Evolutionary conservation across 2,113 vertebrate genomes (phyloP).

Genomic region (Atherinomorus stipes): DNA sequence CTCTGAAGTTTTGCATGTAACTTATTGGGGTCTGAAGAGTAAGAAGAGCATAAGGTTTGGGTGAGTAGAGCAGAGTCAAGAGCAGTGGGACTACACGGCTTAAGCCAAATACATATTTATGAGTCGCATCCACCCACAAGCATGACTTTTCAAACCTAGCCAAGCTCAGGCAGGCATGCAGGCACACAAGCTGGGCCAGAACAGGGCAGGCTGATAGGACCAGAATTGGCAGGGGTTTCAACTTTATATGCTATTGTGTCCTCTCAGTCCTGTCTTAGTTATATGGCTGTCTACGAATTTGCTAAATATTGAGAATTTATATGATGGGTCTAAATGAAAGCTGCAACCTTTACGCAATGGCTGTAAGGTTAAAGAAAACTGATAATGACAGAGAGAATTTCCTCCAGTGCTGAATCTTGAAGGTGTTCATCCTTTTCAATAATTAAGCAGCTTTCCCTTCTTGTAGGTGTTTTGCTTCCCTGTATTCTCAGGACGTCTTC

Average conservation of each 20-base stretch:
- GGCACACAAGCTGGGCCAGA: constrained; percentile 70
- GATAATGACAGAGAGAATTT: constrained; percentile 14
- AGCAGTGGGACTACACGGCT: constrained; percentile 71
- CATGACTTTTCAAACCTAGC: constrained; percentile 74
- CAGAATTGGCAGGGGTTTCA: constrained; percentile 67
- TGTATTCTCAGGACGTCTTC: constrained; percentile 34
- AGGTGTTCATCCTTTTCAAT: constrained; percentile 29
- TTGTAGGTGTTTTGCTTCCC: constrained; percentile 17
- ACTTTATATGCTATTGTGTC: constrained; percentile 58
- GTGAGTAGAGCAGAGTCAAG: constrained; percentile 61
- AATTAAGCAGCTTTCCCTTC: constrained; percentile 17
- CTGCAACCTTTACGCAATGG: constrained; percentile 19
- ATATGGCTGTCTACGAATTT: constrained; percentile 20
- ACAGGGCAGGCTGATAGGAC: constrained; percentile 68
- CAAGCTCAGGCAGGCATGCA: constrained; percentile 69
- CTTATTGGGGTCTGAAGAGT: constrained; percentile 67
- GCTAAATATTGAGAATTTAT: constrained; percentile 10
- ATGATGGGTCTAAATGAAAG: constrained; percentile 18
- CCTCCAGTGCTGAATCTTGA: background rate
- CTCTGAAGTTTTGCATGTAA: constrained; percentile 51
- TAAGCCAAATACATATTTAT: constrained; percentile 83
- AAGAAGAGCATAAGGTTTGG: constrained; percentile 75
- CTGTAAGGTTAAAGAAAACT: background rate
- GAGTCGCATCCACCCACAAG: constrained; percentile 74
- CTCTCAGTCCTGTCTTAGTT: constrained; percentile 22